phyloP scores from a whole-genome alignment of 2,797 vertebrate species.

The Valencia hispanica region DNA sequence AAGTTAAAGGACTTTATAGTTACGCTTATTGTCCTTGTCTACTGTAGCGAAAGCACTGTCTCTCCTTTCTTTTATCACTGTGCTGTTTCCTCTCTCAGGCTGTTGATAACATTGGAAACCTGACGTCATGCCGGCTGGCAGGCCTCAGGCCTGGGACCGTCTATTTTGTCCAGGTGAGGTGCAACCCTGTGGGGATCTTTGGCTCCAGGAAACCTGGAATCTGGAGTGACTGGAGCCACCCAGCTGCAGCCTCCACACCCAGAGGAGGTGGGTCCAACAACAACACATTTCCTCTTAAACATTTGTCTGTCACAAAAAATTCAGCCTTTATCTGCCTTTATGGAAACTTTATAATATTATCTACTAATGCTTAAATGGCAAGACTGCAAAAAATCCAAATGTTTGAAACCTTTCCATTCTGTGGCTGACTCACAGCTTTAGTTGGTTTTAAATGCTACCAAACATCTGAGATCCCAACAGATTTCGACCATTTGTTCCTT shows the following conservation, averaged over 20 bases:
- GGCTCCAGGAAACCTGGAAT: constrained; percentile 93
- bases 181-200: constrained; percentile 94
- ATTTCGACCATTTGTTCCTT: constrained; percentile 45
- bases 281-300: background rate
- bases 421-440: background rate
- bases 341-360: background rate
- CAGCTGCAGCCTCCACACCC: constrained; percentile 91
- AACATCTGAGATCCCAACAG: constrained; percentile 37
- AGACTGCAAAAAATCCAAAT: background rate
- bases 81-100: constrained; percentile 75
- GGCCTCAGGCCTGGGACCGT: constrained; percentile 89
- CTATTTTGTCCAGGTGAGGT: constrained; percentile 95
- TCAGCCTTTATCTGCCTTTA: background rate
- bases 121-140: constrained; percentile 91
- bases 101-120: constrained; percentile 92
- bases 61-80: background rate
- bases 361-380: background rate
- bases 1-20: background rate
- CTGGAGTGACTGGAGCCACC: constrained; percentile 96
- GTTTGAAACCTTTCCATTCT: background rate
- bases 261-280: constrained; percentile 78
- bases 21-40: background rate
- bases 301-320: background rate
- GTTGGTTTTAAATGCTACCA: constrained; percentile 40
- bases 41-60: background rate